A percentile compares a stretch with the other conserved stretches of the same genome.
Evolutionary conservation across 1,140 invertebrate genomes (phyloP).

Genomic region (Dysdera silvatica): DNA sequence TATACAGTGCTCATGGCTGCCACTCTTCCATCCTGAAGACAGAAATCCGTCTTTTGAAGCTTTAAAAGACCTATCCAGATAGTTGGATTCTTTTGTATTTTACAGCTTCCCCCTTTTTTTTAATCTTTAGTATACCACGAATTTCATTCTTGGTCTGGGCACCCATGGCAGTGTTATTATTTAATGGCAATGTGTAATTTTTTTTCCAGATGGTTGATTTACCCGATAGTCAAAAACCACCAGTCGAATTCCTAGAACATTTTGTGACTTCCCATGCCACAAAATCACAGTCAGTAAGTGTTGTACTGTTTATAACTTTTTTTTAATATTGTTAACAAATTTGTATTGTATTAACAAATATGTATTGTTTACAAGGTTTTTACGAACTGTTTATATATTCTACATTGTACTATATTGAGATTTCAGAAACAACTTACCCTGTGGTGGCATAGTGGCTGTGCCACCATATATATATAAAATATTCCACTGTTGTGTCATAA

Average conservation of each 20-base stretch:
- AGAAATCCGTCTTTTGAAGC: neutral
- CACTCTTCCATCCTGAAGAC: no score
- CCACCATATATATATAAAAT: no score
- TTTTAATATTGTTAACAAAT: neutral
- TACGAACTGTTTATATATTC: no score
- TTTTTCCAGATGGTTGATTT: constrained; percentile 28
- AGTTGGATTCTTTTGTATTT: neutral
- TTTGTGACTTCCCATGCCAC: constrained; percentile 27
- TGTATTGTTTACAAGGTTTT: no score
- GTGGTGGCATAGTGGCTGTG: no score
- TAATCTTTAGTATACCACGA: neutral
- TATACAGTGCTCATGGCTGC: no score
- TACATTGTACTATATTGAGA: no score
- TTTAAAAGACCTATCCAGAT: neutral
- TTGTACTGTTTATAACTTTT: neutral
- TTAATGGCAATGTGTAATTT: no score
- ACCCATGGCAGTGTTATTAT: neutral
- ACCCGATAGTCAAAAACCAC: constrained; percentile 18
- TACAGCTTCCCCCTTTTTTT: neutral
- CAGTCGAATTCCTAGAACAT: constrained; percentile 31
- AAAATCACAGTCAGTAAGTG: constrained; percentile 12
- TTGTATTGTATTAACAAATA: no score
- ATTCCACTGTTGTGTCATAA: no score
- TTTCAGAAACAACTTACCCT: no score
- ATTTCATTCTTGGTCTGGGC: neutral